phyloP scores from a whole-genome alignment of 2,797 vertebrate species.

The Diceros bicornis region DNA sequence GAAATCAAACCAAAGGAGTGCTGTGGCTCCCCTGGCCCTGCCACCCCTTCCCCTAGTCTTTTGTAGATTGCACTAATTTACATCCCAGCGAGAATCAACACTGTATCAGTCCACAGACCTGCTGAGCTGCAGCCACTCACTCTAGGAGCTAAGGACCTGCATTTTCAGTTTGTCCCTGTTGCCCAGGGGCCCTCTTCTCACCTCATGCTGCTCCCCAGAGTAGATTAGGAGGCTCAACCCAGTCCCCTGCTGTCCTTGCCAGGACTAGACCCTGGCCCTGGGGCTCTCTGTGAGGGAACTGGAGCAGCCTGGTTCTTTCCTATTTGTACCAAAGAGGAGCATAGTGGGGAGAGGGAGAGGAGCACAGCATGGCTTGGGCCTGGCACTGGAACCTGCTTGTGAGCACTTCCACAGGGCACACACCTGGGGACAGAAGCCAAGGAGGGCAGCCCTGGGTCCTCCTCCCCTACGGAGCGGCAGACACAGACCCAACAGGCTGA shows the following conservation, averaged over 20 bases:
- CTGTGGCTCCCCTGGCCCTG: slow-evolving; percentile 78
- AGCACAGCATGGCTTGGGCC: background rate
- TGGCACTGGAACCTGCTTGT: background rate
- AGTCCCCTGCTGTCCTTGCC: slow-evolving; percentile 44
- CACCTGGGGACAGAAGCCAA: background rate
- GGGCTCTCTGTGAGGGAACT: background rate
- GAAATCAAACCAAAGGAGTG: slow-evolving; percentile 92
- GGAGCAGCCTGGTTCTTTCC: slow-evolving; percentile 64
- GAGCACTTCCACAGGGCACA: background rate
- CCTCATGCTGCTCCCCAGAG: slow-evolving; percentile 69
- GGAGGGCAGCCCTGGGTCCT: background rate
- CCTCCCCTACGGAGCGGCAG: background rate
- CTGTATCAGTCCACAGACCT: slow-evolving; percentile 81
- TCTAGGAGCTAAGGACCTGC: slow-evolving; percentile 75
- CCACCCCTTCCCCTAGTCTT: slow-evolving; percentile 75
- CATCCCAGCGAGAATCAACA: slow-evolving; percentile 82
- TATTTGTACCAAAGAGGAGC: slow-evolving; percentile 86
- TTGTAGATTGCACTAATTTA: slow-evolving; percentile 90
- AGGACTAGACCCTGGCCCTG: background rate
- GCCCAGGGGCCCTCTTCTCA: slow-evolving; percentile 66
- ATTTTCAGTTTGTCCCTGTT: slow-evolving; percentile 74
- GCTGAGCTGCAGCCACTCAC: slow-evolving; percentile 84
- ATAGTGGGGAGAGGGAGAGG: background rate
- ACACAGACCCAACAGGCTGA: background rate
- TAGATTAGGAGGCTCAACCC: slow-evolving; percentile 61